Conservation (phyloP, 2,797 vertebrate species). For the Fistularia tabacaria region DNA sequence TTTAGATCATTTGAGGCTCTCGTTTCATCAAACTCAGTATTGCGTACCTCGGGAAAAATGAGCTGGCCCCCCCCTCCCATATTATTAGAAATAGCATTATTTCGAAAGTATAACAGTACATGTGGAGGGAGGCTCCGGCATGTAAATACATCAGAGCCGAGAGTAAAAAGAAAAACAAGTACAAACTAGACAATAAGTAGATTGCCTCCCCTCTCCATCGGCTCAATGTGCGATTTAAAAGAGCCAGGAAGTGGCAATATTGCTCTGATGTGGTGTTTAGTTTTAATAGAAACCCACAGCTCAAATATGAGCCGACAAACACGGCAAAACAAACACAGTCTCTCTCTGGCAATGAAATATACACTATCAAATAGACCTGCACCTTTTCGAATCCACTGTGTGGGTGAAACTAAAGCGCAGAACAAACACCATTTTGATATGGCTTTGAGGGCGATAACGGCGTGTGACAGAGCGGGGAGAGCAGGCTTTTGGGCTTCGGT, state of each 20-base stretch:
- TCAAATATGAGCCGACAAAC: constrained; percentile 81
- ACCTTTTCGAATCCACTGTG: constrained; percentile 85
- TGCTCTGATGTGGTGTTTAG: constrained; percentile 79
- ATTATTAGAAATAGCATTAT: constrained; percentile 41
- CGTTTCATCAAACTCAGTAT: too few species aligned
- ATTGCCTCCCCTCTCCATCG: constrained; percentile 71
- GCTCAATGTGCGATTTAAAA: constrained; percentile 72
- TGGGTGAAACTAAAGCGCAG: constrained; percentile 88
- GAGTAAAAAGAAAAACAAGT: constrained; percentile 63
- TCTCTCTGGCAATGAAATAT: constrained; percentile 77
- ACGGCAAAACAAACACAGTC: constrained; percentile 81
- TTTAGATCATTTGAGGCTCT: too few species aligned
- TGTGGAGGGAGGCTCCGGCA: constrained; percentile 27
- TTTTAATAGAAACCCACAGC: constrained; percentile 78
- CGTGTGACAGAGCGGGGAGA: constrained; percentile 78
- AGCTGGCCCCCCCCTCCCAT: too few species aligned
- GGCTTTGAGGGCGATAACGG: constrained; percentile 90
- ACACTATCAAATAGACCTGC: constrained; percentile 83
- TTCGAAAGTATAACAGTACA: constrained; percentile 42
- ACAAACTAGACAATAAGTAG: constrained; percentile 68
- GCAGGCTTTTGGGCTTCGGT: constrained; percentile 68
- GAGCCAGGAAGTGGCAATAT: constrained; percentile 74
- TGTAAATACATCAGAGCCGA: constrained; percentile 64
- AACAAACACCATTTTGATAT: constrained; percentile 92
- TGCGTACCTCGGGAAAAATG: too few species aligned